Conservation (phyloP, 2,888 invertebrate species). For the Coleophora deauratella region DNA sequence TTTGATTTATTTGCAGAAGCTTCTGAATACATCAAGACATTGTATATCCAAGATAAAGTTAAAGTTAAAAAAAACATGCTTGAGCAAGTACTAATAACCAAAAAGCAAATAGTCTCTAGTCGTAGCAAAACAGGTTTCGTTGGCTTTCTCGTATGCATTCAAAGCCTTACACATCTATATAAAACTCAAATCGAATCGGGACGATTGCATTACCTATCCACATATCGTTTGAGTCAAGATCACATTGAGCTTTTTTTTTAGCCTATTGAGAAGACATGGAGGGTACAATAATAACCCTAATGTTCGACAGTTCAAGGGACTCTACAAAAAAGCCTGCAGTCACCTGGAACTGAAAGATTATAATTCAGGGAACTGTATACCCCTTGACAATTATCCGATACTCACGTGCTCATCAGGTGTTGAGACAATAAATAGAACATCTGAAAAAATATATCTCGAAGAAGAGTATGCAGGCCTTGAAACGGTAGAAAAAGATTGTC, state of each 20-base stretch:
- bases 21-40: no score
- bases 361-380: conserved; percentile 8
- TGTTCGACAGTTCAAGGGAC: conserved; percentile 3
- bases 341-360: conserved; percentile 8
- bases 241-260: conserved; percentile 11
- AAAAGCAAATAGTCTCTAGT: conserved; percentile 4
- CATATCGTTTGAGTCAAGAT: conserved; percentile 9
- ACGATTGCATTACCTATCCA: conserved; percentile 5
- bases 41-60: no score
- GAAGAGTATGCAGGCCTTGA: no score
- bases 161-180: conserved; percentile 6
- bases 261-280: conserved; percentile 6
- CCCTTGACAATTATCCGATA: conserved; percentile 22
- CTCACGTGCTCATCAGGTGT: background rate
- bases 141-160: conserved; percentile 8
- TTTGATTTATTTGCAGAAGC: background rate
- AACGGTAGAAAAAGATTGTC: no score
- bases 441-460: background rate
- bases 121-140: conserved; percentile 11
- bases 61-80: no score
- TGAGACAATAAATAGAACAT: background rate
- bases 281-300: conserved; percentile 11
- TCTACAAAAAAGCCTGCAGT: conserved; percentile 5
- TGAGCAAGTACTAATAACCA: background rate
- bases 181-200: conserved; percentile 3